Conservation (phyloP, 2,888 invertebrate species). For the Dolichopus griseipennis region DNA sequence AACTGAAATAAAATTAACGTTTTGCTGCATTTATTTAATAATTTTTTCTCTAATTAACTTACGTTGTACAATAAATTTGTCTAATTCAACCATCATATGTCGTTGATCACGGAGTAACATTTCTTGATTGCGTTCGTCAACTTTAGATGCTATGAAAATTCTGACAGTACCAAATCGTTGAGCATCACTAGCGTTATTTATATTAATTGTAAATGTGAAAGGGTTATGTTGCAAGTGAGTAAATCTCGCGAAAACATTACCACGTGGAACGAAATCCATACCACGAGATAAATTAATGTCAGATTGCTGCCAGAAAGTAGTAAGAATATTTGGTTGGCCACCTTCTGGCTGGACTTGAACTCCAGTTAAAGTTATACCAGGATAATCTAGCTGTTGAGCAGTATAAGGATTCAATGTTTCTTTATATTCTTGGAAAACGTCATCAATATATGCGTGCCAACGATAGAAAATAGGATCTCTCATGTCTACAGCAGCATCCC, state of each 20-base stretch:
- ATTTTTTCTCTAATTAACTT: slow-evolving; percentile 33
- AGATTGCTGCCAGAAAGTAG: too few relatives aligned
- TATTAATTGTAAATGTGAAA: slow-evolving; percentile 55
- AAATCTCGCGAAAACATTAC: slow-evolving; percentile 54
- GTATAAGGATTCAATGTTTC: slow-evolving; percentile 55
- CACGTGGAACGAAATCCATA: slow-evolving; percentile 58
- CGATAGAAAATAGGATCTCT: slow-evolving; percentile 73
- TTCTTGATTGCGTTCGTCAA: slow-evolving; percentile 51
- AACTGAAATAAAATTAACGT: slow-evolving; percentile 44
- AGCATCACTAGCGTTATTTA: slow-evolving; percentile 46
- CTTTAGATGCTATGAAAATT: slow-evolving; percentile 53
- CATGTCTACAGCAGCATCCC: slow-evolving; percentile 71
- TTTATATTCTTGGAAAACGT: slow-evolving; percentile 63
- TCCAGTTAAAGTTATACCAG: slow-evolving; percentile 49
- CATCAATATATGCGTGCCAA: slow-evolving; percentile 68
- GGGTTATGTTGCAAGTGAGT: slow-evolving; percentile 64
- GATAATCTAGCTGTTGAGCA: slow-evolving; percentile 20
- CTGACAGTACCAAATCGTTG: slow-evolving; percentile 50
- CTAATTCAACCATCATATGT: slow-evolving; percentile 48
- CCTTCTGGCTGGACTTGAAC: slow-evolving; percentile 45
- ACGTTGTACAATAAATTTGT: slow-evolving; percentile 41
- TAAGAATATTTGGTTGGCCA: slow-evolving; percentile 50
- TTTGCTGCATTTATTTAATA: not conserved
- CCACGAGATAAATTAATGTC: too few relatives aligned
- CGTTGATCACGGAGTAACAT: slow-evolving; percentile 50